Conservation (phyloP, 2,888 invertebrate genomes). For the Gibbula magus region DNA sequence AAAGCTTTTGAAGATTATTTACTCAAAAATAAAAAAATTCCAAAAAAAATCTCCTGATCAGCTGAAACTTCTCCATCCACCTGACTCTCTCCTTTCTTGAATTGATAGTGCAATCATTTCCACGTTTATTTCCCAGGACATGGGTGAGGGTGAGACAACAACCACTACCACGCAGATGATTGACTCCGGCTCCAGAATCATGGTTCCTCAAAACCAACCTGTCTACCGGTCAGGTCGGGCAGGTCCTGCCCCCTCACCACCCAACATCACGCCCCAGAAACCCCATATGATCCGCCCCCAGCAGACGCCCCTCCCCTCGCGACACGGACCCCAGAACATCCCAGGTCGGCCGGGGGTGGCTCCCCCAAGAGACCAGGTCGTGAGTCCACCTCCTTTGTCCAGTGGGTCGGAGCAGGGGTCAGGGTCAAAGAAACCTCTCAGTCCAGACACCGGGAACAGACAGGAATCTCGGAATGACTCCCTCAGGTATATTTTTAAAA, state of each 20-base stretch:
- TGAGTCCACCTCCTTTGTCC: slow-evolving; percentile 26
- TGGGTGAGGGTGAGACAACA: background rate
- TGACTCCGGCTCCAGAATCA: background rate
- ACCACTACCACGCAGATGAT: slow-evolving; percentile 4
- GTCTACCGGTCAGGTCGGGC: slow-evolving; percentile 38
- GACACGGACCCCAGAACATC: slow-evolving; percentile 38
- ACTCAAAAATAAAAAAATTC: too few species aligned
- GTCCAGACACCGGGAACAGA: slow-evolving; percentile 35
- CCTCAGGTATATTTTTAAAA: too few species aligned
- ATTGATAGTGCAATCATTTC: background rate
- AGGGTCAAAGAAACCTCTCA: slow-evolving; percentile 29
- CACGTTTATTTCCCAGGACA: background rate
- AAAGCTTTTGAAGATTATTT: too few species aligned
- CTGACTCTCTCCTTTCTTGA: slow-evolving; percentile 10
- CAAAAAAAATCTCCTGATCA: too few species aligned
- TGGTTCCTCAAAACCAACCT: slow-evolving; percentile 23
- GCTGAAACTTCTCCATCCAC: background rate
- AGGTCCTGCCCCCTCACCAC: slow-evolving; percentile 45
- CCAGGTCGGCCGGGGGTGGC: slow-evolving; percentile 19
- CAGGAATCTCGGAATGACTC: background rate
- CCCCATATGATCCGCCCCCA: slow-evolving; percentile 52
- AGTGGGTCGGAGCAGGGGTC: slow-evolving; percentile 22
- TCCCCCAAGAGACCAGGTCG: slow-evolving; percentile 5
- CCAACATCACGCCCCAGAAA: slow-evolving; percentile 48
- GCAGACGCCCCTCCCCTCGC: slow-evolving; percentile 52